Percentiles rank a stretch among this genome's conserved stretches.
These are phyloP conservation scores for Geococcyx californianus DNA, from an alignment of 2,113 vertebrate genomes.

Conservation along the genomic window DNA sequence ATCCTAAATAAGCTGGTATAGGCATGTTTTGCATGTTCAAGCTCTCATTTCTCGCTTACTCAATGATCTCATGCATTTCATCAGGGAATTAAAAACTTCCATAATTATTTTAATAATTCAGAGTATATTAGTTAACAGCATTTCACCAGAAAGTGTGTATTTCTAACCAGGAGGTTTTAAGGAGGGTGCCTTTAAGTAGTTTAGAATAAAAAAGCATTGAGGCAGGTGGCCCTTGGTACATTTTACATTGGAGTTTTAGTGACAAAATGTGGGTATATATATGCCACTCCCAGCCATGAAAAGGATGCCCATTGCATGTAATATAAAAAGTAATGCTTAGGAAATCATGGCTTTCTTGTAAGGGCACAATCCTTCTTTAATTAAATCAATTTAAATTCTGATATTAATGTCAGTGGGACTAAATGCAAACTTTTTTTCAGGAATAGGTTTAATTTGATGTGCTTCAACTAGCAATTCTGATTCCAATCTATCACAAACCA, in stretches of 20 bases:
- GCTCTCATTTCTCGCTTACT: not conserved
- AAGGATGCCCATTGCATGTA: not conserved
- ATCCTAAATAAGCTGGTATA: not conserved
- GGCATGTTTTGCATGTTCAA: not conserved
- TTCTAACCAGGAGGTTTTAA: not conserved
- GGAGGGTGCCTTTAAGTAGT: not conserved
- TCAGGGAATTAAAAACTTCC: constrained; percentile 3
- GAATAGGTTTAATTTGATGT: not conserved
- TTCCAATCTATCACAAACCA: not conserved
- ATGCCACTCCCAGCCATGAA: not conserved
- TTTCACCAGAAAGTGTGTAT: not conserved
- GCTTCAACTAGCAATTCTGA: not conserved
- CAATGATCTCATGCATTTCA: not conserved
- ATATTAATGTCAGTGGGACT: not conserved
- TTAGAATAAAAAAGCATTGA: not conserved
- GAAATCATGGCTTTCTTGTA: not conserved
- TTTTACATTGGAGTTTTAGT: not conserved
- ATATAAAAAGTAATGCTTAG: not conserved
- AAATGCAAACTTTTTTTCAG: not conserved
- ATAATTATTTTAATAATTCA: not conserved
- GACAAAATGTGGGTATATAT: not conserved
- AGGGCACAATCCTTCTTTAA: not conserved
- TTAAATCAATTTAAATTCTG: not conserved
- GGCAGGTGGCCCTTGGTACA: not conserved
- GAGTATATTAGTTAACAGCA: not conserved